Base-by-base conservation (phyloP, 2,113 vertebrate genomes). In the Gambusia affinis region DNA sequence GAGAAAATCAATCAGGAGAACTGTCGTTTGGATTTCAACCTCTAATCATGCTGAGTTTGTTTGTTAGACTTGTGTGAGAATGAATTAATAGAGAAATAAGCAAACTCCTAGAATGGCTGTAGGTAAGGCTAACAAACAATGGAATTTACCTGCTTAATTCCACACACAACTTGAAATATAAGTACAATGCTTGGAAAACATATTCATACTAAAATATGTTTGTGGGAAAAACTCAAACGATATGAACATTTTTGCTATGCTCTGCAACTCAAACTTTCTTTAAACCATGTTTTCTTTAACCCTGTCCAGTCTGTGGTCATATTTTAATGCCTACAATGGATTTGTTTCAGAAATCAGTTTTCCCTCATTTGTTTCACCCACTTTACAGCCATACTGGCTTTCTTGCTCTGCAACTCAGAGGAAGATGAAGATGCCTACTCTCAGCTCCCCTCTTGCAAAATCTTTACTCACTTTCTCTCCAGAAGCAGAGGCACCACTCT, bases 401-500 rank as follows among this genome's bases (percentile, higher is more conserved):
- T 54, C 22, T 54, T 30, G 30, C 27, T 61, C 42, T 68, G 6
- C 44, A 28, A 17, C 28, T 29, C 12, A 1, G 70, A 75, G 51
- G 51, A n/a, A 57, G 44, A 6, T 17, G 44, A 47, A 19, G 1
- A 19, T 14, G 1, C 44, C 14, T n/a, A 57, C 51, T 57, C 24
- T 57, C 22, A 24, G 1, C 1, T 47, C 44, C 17, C 44, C 17
- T 47, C 17, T 47, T 19, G 44, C 17, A 19, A 19, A 33, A 62
- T 22, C n/a, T 64, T 42, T 42, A 91, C 98, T 95, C 92, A 99
- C 98, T 99, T 92, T 99, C 97, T 87, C 97, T 97, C 98, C 97
- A 99, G 94, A 99, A 99, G 92, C 98, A 99, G 93, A 99, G 96
- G 92, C 98, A 99, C 98, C 97, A 99, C 89, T 99, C 97, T 0